Percentiles rank a stretch among this genome's conserved stretches.
phyloP scores from a whole-genome alignment of 2,797 vertebrate genomes.

The Tamandua tetradactyla region DNA sequence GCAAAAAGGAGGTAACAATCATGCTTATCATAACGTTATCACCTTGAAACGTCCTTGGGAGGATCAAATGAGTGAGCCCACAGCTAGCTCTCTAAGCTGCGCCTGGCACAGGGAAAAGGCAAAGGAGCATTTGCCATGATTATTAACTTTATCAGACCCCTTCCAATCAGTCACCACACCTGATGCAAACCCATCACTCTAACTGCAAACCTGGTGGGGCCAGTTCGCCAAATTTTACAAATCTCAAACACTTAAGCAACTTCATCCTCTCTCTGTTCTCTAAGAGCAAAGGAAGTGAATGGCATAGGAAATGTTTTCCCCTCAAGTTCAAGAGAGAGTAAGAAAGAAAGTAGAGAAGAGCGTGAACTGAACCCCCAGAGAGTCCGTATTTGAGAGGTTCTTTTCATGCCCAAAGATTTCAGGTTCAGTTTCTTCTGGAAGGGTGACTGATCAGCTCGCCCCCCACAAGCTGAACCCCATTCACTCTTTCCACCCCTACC shows the following conservation, averaged over 20 bases:
- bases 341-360: not conserved
- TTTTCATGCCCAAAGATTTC: not conserved
- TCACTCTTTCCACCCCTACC: not conserved
- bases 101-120: not conserved
- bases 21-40: not conserved
- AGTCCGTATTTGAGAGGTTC: not conserved
- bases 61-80: too few species aligned
- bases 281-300: not conserved
- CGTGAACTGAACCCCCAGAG: conserved; percentile 31
- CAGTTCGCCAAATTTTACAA: not conserved
- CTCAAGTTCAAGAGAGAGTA: conserved; percentile 26
- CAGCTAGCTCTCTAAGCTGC: not conserved
- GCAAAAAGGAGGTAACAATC: not conserved
- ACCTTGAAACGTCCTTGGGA: not conserved
- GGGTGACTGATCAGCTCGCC: not conserved
- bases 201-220: not conserved
- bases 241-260: not conserved
- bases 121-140: not conserved
- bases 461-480: not conserved
- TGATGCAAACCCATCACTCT: not conserved
- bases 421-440: not conserved
- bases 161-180: not conserved
- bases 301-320: not conserved
- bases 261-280: conserved; percentile 13
- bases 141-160: not conserved